phyloP scores from a whole-genome alignment of 1,140 invertebrate species.

The Pissodes strobi region DNA sequence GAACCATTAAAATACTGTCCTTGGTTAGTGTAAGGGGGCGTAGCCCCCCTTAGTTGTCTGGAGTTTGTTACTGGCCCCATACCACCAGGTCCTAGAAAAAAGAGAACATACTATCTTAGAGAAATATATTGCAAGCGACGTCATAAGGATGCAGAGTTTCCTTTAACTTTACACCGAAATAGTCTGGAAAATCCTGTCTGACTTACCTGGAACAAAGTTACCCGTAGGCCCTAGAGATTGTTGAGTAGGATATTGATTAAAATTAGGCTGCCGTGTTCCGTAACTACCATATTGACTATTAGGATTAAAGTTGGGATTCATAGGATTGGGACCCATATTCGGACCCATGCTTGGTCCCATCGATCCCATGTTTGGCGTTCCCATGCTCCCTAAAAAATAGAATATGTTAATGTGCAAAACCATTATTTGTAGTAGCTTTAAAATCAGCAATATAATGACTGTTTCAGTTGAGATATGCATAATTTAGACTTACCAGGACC shows the following conservation, averaged over 20 bases:
- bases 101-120: not conserved
- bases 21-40: slow-evolving; percentile 68
- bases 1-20: slow-evolving; percentile 65
- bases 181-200: too few relatives aligned
- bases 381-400: slow-evolving; percentile 39
- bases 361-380: slow-evolving; percentile 42
- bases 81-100: slow-evolving; percentile 45
- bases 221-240: slow-evolving; percentile 63
- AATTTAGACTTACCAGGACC: slow-evolving; percentile 32
- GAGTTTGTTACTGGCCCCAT: slow-evolving; percentile 57
- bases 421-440: too few relatives aligned
- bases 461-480: too few relatives aligned
- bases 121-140: not conserved
- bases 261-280: slow-evolving; percentile 63
- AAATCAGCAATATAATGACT: too few relatives aligned
- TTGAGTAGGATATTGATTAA: slow-evolving; percentile 71
- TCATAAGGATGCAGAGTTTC: not conserved
- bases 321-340: slow-evolving; percentile 42
- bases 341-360: slow-evolving; percentile 41
- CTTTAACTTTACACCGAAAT: not conserved
- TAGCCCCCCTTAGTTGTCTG: slow-evolving; percentile 63
- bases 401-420: not conserved
- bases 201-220: slow-evolving; percentile 51
- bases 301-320: slow-evolving; percentile 59
- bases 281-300: slow-evolving; percentile 64